Evolutionary conservation across 2,797 vertebrate species (phyloP).

Genomic region (Sciurus vulgaris): DNA sequence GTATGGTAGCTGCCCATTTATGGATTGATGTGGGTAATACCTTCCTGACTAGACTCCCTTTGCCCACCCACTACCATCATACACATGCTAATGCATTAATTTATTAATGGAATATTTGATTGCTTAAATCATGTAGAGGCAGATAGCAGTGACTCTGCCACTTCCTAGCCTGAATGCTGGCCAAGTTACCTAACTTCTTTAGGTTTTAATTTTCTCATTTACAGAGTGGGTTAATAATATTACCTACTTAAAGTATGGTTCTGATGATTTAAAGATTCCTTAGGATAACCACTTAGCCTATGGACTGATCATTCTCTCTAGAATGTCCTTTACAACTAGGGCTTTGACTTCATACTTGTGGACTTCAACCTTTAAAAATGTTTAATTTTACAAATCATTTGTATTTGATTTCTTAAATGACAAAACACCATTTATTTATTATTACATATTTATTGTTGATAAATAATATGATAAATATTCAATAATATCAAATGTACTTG

Average conservation of each 20-base stretch:
- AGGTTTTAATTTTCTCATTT: background rate
- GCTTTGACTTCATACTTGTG: background rate
- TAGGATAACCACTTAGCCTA: background rate
- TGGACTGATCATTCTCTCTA: background rate
- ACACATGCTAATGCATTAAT: background rate
- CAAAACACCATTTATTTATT: background rate
- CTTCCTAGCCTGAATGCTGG: background rate
- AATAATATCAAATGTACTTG: background rate
- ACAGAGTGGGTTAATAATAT: background rate
- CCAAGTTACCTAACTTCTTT: background rate
- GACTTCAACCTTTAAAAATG: background rate
- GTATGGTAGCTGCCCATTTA: background rate
- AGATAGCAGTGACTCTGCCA: background rate
- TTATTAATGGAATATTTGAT: background rate
- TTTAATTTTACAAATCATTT: background rate
- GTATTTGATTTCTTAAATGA: constrained; percentile 9
- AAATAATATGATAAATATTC: background rate
- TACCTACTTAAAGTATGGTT: background rate
- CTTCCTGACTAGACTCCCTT: background rate
- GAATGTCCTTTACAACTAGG: background rate
- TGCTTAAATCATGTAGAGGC: background rate
- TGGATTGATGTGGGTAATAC: background rate
- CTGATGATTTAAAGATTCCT: background rate
- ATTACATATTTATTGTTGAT: background rate
- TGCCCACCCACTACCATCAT: background rate